Percentiles rank a stretch among this genome's conserved stretches.
Conservation (phyloP, 53 echinoderm and acorn worm species). For the Holothuria scabra region DNA sequence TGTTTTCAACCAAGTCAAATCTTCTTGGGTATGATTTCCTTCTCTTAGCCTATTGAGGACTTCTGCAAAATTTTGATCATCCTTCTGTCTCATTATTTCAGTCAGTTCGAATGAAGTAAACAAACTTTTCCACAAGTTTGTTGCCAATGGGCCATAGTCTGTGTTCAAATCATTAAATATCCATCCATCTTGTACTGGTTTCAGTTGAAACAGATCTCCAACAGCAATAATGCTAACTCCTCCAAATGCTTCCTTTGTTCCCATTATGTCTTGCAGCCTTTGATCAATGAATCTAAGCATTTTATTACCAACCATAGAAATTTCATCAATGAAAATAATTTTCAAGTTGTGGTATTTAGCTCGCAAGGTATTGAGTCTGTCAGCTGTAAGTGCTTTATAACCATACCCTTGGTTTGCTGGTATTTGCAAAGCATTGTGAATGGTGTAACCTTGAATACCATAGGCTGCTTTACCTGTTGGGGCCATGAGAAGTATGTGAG, state of each 20-base stretch:
- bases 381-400: slow-evolving; percentile 17
- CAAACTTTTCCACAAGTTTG: slow-evolving; percentile 60
- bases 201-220: slow-evolving; percentile 52
- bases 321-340: slow-evolving; percentile 59
- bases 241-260: slow-evolving; percentile 30
- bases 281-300: slow-evolving; percentile 34
- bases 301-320: slow-evolving; percentile 51
- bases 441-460: slow-evolving; percentile 21
- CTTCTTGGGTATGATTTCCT: too few species aligned
- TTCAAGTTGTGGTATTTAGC: slow-evolving; percentile 27
- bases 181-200: slow-evolving; percentile 48
- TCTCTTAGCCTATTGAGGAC: too few species aligned
- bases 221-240: too few species aligned
- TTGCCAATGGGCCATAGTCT: slow-evolving; percentile 45
- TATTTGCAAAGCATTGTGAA: slow-evolving; percentile 22
- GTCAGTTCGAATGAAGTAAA: slow-evolving; percentile 32
- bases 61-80: slow-evolving; percentile 59
- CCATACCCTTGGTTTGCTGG: slow-evolving; percentile 24
- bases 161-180: slow-evolving; percentile 31
- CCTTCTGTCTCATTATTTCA: slow-evolving; percentile 70
- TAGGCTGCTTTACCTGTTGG: too few species aligned
- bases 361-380: slow-evolving; percentile 36
- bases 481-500: too few species aligned
- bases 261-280: slow-evolving; percentile 25
- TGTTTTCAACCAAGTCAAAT: too few species aligned